These are phyloP conservation scores for Amblyjoppa proteus DNA, from an alignment of 2,888 invertebrate genomes.

Conservation along the genomic window DNA sequence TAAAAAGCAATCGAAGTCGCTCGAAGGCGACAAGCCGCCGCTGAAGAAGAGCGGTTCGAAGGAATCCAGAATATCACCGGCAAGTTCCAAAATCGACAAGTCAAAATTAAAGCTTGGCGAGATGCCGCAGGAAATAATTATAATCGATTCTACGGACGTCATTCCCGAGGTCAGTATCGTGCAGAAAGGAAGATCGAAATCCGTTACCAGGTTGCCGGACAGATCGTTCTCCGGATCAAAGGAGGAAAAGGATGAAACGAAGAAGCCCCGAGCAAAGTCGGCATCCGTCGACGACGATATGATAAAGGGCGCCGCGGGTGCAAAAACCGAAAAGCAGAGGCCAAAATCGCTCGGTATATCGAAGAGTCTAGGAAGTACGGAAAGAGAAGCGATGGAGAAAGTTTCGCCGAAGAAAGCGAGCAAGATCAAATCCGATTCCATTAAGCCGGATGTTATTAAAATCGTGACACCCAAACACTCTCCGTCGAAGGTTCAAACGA, in stretches of 20 bases:
- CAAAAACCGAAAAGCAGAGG: conserved; percentile 79
- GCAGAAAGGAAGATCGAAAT: conserved; percentile 83
- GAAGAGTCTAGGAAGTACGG: conserved; percentile 82
- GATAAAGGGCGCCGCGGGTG: conserved; percentile 75
- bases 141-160: conserved; percentile 83
- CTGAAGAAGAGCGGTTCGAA: conserved; percentile 81
- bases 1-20: conserved; percentile 83
- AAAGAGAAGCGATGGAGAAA: conserved; percentile 81
- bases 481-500: conserved; percentile 65
- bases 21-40: conserved; percentile 83
- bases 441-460: conserved; percentile 46
- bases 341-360: conserved; percentile 83
- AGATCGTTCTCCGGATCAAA: conserved; percentile 78
- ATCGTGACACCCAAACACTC: conserved; percentile 60
- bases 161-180: conserved; percentile 83
- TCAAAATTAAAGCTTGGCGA: conserved; percentile 83
- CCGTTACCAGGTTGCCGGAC: conserved; percentile 80
- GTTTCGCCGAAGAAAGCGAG: conserved; percentile 82
- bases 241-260: conserved; percentile 80
- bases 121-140: conserved; percentile 84
- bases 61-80: conserved; percentile 78
- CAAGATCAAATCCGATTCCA: conserved; percentile 87
- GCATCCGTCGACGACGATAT: conserved; percentile 83
- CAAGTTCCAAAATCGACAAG: conserved; percentile 82
- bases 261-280: conserved; percentile 79